phyloP scores from a whole-genome alignment of 2,797 vertebrate species.

The Otus scops region DNA sequence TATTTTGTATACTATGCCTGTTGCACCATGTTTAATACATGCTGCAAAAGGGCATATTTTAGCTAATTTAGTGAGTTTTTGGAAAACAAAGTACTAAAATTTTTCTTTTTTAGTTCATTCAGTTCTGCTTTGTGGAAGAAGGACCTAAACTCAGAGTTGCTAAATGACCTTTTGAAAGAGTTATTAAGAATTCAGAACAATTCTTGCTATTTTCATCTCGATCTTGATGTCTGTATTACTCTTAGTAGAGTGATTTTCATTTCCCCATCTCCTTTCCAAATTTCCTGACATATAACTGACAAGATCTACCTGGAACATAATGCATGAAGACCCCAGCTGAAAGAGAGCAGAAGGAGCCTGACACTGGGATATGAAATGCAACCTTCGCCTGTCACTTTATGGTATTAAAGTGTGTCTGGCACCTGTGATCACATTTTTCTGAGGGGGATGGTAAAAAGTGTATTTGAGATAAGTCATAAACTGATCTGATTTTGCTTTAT shows the following conservation, averaged over 20 bases:
- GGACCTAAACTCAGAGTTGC: background rate
- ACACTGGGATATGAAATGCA: conserved; percentile 56
- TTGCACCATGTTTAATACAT: background rate
- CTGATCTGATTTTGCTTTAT: background rate
- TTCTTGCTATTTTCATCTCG: background rate
- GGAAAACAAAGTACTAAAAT: background rate
- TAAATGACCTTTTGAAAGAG: conserved; percentile 13
- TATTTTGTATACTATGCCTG: rapidly evolving
- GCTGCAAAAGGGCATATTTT: background rate
- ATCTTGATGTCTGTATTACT: conserved; percentile 44
- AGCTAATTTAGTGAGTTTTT: background rate
- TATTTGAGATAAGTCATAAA: background rate
- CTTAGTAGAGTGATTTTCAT: conserved; percentile 33
- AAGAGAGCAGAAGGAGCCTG: conserved; percentile 54
- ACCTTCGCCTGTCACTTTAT: conserved; percentile 57
- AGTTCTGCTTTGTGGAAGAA: background rate
- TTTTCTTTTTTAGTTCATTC: background rate
- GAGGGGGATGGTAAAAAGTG: background rate
- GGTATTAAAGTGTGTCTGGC: conserved; percentile 49
- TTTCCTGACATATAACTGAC: conserved; percentile 63
- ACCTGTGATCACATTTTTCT: background rate
- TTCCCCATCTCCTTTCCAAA: conserved; percentile 49
- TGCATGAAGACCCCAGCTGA: conserved; percentile 6
- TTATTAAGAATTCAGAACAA: conserved; percentile 53
- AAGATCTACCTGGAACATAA: conserved; percentile 47